Evolutionary conservation across 2,797 vertebrate genomes (phyloP).

Genomic region (Thamnophis elegans): DNA sequence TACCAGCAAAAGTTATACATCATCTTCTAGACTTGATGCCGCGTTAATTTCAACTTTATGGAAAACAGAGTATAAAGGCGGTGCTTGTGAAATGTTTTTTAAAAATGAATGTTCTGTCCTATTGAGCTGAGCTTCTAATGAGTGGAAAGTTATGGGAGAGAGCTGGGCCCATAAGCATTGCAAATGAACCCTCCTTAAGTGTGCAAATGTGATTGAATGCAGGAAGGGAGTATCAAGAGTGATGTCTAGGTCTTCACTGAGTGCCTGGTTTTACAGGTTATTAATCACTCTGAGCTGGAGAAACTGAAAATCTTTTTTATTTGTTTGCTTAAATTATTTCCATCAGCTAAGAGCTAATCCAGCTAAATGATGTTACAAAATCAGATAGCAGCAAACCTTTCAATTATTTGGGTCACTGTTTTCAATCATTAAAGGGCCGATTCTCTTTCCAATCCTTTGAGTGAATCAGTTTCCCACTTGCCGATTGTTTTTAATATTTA

Average conservation of each 20-base stretch:
- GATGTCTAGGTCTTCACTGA: neutral
- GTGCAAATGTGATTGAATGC: neutral
- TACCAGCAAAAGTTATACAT: neutral
- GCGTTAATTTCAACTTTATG: neutral
- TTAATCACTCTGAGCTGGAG: conserved; percentile 17
- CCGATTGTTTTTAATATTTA: conserved; percentile 67
- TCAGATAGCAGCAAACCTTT: conserved; percentile 46
- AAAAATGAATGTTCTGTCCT: neutral
- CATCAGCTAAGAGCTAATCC: conserved; percentile 32
- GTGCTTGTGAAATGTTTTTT: neutral
- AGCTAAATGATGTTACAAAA: conserved; percentile 41
- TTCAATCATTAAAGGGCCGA: conserved; percentile 56
- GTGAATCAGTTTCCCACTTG: conserved; percentile 61
- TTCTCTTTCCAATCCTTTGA: conserved; percentile 60
- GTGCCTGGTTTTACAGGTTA: conserved; percentile 18
- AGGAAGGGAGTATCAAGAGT: neutral
- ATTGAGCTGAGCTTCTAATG: neutral
- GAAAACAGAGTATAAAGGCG: neutral
- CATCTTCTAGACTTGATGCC: neutral
- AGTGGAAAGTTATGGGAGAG: neutral
- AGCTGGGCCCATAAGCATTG: neutral
- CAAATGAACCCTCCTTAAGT: neutral
- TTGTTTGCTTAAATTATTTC: conserved; percentile 1
- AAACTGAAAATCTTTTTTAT: neutral
- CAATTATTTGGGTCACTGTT: conserved; percentile 52